Percentiles rank a stretch among this genome's conserved stretches.
phyloP scores from a whole-genome alignment of 2,797 vertebrate genomes.

The Percopsis omiscomaycus region DNA sequence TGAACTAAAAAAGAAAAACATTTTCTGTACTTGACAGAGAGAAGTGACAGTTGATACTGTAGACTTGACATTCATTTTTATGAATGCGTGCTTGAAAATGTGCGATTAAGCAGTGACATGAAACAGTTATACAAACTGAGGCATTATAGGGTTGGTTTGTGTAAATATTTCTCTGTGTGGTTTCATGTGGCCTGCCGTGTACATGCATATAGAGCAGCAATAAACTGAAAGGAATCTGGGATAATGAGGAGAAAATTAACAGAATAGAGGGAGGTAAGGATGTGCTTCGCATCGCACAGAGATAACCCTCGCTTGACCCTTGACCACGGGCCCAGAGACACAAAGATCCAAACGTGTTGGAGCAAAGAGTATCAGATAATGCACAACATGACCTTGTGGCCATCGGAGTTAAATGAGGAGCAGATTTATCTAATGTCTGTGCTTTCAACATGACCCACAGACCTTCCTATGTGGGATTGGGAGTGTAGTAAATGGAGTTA shows the following conservation, averaged over 20 bases:
- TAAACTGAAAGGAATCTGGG: slow-evolving; percentile 22
- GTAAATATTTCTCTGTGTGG: slow-evolving; percentile 32
- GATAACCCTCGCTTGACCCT: slow-evolving; percentile 19
- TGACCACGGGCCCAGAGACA: slow-evolving; percentile 13
- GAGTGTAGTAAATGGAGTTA: slow-evolving; percentile 9
- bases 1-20: slow-evolving; percentile 1
- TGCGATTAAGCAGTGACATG: slow-evolving; percentile 1
- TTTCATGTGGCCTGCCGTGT: slow-evolving; percentile 45
- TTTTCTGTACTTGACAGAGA: slow-evolving; percentile 1
- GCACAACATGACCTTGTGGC: slow-evolving; percentile 20
- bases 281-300: slow-evolving; percentile 23
- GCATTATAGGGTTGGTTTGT: slow-evolving; percentile 16
- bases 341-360: neutral
- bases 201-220: slow-evolving; percentile 20
- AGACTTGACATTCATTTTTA: slow-evolving; percentile 25
- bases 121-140: no score
- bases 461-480: neutral
- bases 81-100: slow-evolving; percentile 1
- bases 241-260: slow-evolving; percentile 15
- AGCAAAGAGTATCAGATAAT: slow-evolving; percentile 13
- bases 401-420: slow-evolving; percentile 40
- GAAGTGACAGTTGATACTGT: slow-evolving; percentile 20
- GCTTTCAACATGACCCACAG: slow-evolving; percentile 49
- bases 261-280: slow-evolving; percentile 34
- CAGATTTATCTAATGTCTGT: slow-evolving; percentile 43